Base-by-base conservation (phyloP, 92 coral and sea anemone species). In the Isaurus tuberculatus region DNA sequence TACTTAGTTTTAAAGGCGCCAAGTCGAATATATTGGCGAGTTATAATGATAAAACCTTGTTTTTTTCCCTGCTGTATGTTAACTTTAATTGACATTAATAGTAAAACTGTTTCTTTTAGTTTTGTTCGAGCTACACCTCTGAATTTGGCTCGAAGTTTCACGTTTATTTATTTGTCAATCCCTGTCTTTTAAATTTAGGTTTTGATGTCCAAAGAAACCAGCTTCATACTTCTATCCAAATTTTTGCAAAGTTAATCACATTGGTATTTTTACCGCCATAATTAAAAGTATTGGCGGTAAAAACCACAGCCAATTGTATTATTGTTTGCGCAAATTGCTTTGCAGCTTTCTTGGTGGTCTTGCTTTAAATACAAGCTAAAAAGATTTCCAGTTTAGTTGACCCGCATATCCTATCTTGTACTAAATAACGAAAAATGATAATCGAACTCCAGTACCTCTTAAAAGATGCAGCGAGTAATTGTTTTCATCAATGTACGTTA, bases 1-100 rank as follows among this genome's bases (percentile, higher is more conserved):
- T 28, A 31, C 68, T 20, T n/a, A 25, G 32, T 51, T 55, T 75
- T 57, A 6, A 53, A 75, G 65, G 67, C 67, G 81, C 55, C 46
- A 60, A 34, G 67, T 23, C 51, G 37, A 49, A 74, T 28, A 74
- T 51, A 51, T 64, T 19, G 51, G 43, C 30, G 40, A 5, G 36
- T 3, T 75, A 27, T 22, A 49, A 2, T 2, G 13, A 6, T 1
- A 17, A 20, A 10, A 60, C 44, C 4, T 46, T 30, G 9, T 36
- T 2, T 23, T 31, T 33, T 31, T 23, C 60, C n/a, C 27, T 33
- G 20, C 51, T 75, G 46, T 57, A 72, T 72, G 17, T 26, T 42
- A 42, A 44, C 11, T 72, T 16, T 17, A 44, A 14, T 25, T 16
- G 25, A 10, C 34, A 72, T 72, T 72, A 44, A 34, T 17, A 72